Percentiles rank a stretch among this genome's conserved stretches.
phyloP scores from a whole-genome alignment of 2,888 invertebrate genomes.

The Conistra vaccinii region DNA sequence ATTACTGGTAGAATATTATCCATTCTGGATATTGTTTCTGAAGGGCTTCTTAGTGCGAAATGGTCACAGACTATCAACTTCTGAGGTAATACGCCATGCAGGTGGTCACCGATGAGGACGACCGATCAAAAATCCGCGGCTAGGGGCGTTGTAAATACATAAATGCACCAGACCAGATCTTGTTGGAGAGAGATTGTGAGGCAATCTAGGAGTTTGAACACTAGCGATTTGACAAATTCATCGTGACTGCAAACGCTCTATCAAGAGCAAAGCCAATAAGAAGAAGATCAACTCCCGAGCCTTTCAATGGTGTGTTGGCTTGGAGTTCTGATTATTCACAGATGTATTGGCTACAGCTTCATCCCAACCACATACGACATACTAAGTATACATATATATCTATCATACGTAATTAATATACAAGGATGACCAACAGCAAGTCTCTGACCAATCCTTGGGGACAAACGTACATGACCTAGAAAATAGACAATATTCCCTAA shows the following conservation, averaged over 20 bases:
- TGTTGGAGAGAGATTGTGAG: background rate
- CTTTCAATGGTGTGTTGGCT: background rate
- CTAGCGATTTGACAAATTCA: background rate
- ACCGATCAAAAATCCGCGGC: too few species aligned
- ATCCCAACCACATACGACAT: background rate
- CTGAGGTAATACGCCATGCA: too few species aligned
- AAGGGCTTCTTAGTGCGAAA: background rate
- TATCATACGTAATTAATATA: constrained; percentile 4
- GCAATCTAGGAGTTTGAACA: background rate
- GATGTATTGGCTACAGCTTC: background rate
- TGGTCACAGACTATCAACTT: background rate
- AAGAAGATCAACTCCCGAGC: background rate
- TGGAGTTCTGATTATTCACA: background rate
- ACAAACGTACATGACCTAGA: background rate
- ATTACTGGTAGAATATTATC: constrained; percentile 20
- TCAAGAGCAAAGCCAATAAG: background rate
- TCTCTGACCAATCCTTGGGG: background rate
- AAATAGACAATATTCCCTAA: constrained; percentile 11
- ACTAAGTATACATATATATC: background rate
- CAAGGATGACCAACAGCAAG: background rate
- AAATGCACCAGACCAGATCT: background rate
- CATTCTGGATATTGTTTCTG: background rate
- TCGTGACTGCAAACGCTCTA: background rate
- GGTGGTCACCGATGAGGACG: background rate
- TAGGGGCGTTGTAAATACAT: background rate